Conservation (phyloP, 1,140 invertebrate species). For the Lordiphosa collinella region DNA sequence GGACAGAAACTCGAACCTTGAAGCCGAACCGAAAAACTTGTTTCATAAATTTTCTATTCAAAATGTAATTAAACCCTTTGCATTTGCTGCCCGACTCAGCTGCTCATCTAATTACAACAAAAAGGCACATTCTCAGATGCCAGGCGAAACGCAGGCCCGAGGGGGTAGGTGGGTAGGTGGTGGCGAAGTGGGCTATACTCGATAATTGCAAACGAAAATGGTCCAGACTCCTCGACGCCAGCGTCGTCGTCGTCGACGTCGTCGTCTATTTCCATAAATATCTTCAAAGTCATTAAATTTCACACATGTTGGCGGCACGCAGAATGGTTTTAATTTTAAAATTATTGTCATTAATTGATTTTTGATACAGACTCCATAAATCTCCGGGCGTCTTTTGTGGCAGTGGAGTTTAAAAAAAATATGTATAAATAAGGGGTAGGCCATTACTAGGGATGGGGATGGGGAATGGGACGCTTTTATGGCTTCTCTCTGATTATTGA, state of each 20-base stretch:
- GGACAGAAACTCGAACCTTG: too few species aligned
- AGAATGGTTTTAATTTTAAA: constrained; percentile 77
- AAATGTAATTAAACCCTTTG: constrained; percentile 75
- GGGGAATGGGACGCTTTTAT: constrained; percentile 31
- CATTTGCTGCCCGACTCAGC: constrained; percentile 27
- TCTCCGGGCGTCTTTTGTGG: constrained; percentile 28
- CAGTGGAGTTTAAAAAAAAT: too few species aligned
- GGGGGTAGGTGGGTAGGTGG: neutral
- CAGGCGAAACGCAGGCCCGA: constrained; percentile 14
- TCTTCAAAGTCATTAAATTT: constrained; percentile 78
- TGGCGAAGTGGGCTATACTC: constrained; percentile 33
- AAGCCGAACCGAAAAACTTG: constrained; percentile 56
- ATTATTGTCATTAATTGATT: constrained; percentile 78
- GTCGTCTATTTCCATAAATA: constrained; percentile 66
- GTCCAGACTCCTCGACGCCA: neutral
- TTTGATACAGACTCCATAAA: constrained; percentile 68
- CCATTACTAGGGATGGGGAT: neutral
- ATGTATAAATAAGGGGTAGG: constrained; percentile 39
- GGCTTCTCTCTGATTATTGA: constrained; percentile 68
- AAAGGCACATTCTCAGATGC: constrained; percentile 44
- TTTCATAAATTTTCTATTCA: constrained; percentile 77
- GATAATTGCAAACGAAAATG: constrained; percentile 68
- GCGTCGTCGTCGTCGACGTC: neutral
- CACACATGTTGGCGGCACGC: constrained; percentile 68
- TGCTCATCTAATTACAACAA: constrained; percentile 74